These are phyloP conservation scores for Falco novaeseelandiae DNA, from an alignment of 2,797 vertebrate species.

Conservation along the genomic window DNA sequence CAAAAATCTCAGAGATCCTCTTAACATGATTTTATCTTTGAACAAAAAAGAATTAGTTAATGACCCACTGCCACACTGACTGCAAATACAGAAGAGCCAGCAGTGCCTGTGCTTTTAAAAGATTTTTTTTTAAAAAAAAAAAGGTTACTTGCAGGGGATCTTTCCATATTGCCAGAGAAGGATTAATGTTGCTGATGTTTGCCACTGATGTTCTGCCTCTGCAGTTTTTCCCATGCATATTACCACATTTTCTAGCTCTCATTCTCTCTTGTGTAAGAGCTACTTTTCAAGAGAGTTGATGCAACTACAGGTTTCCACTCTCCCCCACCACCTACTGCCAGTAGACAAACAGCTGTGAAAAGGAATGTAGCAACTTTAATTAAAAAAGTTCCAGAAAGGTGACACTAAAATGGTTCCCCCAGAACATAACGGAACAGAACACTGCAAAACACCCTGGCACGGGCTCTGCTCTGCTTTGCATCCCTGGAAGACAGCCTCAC, in stretches of 20 bases:
- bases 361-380: not conserved
- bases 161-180: not conserved
- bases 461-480: fast-evolving
- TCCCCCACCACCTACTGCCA: not conserved
- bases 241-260: not conserved
- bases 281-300: not conserved
- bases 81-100: not conserved
- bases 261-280: not conserved
- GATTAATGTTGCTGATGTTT: not conserved
- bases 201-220: not conserved
- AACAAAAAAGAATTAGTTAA: not conserved
- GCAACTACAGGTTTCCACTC: not conserved
- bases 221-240: not conserved
- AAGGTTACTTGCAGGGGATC: not conserved
- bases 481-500: not conserved
- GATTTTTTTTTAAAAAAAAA: not conserved
- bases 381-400: not conserved
- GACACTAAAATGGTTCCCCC: no score
- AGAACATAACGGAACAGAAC: not conserved
- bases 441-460: not conserved
- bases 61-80: fast-evolving
- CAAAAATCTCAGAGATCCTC: not conserved
- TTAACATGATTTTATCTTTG: not conserved
- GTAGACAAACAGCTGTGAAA: not conserved
- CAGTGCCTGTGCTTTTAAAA: not conserved